Conservation (phyloP, 2,888 invertebrate genomes). For the Xanthostigma xanthostigma region DNA sequence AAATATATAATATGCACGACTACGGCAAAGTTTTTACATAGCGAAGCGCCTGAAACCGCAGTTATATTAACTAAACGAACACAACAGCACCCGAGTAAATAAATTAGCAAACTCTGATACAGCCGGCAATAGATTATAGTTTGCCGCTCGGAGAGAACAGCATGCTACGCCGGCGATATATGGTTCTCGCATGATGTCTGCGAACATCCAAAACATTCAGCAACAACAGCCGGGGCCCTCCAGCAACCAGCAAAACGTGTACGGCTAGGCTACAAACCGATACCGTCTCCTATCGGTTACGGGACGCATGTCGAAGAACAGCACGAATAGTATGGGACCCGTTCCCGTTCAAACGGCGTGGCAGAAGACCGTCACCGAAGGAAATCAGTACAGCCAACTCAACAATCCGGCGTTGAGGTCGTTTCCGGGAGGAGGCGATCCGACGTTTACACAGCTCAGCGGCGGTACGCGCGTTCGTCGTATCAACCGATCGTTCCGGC, state of each 20-base stretch:
- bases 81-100: constrained; percentile 27
- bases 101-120: constrained; percentile 27
- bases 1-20: constrained; percentile 98
- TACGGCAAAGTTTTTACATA: constrained; percentile 48
- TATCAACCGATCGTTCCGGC: constrained; percentile 28
- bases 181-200: constrained; percentile 16
- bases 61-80: constrained; percentile 4
- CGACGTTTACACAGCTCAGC: constrained; percentile 66
- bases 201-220: constrained; percentile 18
- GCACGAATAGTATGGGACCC: constrained; percentile 55
- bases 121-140: constrained; percentile 58
- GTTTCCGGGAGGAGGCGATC: constrained; percentile 20
- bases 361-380: constrained; percentile 51
- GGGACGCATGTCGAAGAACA: constrained; percentile 50
- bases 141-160: constrained; percentile 39
- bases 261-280: constrained; percentile 56
- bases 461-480: constrained; percentile 33
- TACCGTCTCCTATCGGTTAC: constrained; percentile 53
- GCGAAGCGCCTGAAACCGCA: constrained; percentile 10
- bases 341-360: constrained; percentile 50
- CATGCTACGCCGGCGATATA: background rate
- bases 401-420: constrained; percentile 4
- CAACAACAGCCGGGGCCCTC: constrained; percentile 44
- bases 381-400: constrained; percentile 46
- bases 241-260: constrained; percentile 53